Evolutionary conservation across 1,140 invertebrate species (phyloP).

Genomic region (Drosophila parabipectinata): DNA sequence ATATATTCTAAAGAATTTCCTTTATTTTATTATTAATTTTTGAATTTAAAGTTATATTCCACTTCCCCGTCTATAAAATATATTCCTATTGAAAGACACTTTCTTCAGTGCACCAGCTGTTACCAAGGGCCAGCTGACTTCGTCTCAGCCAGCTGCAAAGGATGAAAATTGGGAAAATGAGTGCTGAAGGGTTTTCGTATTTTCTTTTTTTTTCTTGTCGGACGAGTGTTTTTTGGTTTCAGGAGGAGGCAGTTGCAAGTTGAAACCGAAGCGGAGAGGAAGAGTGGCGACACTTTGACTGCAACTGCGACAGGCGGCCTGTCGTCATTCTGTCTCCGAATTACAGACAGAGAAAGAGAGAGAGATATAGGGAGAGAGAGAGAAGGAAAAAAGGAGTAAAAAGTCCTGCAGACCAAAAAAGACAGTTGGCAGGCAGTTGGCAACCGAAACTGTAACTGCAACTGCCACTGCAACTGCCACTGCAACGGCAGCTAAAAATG

Average conservation of each 20-base stretch:
- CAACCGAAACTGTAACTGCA: constrained; percentile 38
- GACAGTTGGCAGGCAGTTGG: constrained; percentile 31
- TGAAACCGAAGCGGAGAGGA: no score
- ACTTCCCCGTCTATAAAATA: no score
- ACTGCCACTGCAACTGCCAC: constrained; percentile 25
- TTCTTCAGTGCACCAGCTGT: neutral
- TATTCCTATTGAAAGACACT: no score
- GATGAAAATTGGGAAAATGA: neutral
- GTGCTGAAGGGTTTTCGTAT: neutral
- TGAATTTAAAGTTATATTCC: no score
- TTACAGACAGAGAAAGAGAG: constrained; percentile 19
- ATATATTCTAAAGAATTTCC: no score
- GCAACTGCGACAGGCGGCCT: constrained; percentile 7
- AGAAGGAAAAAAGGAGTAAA: neutral
- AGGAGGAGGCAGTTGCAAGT: neutral
- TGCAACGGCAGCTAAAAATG: constrained; percentile 5
- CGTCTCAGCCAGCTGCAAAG: neutral
- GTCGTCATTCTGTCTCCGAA: constrained; percentile 61
- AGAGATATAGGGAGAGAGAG: neutral
- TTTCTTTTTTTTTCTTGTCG: no score
- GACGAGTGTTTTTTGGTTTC: neutral
- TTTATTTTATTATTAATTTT: no score
- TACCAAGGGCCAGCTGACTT: constrained; percentile 3
- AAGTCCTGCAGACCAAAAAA: neutral
- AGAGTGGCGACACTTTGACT: constrained; percentile 46